phyloP scores from a whole-genome alignment of 2,888 invertebrate species.

The Aquatica leii region DNA sequence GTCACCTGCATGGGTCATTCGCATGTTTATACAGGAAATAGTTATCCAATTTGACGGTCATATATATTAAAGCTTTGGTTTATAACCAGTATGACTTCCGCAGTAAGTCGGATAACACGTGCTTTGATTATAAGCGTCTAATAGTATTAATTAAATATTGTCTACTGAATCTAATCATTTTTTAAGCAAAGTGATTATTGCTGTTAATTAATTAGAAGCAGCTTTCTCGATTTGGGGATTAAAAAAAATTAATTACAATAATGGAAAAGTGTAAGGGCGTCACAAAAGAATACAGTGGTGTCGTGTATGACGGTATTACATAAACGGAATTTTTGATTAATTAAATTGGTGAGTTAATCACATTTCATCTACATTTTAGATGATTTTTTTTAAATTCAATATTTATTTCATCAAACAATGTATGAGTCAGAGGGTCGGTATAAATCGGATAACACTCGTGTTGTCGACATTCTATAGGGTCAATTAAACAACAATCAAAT shows the following conservation, averaged over 20 bases:
- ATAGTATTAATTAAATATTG: no score
- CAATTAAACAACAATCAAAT: no score
- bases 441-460: no score
- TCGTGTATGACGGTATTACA: background rate
- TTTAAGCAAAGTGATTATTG: no score
- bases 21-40: constrained; percentile 32
- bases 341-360: background rate
- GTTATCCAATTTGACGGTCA: constrained; percentile 33
- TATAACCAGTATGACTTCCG: constrained; percentile 31
- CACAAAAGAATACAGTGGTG: background rate
- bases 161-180: background rate
- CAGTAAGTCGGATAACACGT: constrained; percentile 22
- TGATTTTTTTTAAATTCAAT: no score
- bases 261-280: background rate
- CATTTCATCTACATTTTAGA: background rate
- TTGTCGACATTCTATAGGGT: no score
- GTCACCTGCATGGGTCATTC: constrained; percentile 27
- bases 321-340: background rate
- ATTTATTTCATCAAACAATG: no score
- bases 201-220: background rate
- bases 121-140: constrained; percentile 6
- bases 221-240: background rate
- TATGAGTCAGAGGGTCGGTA: no score
- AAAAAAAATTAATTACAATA: constrained; percentile 6
- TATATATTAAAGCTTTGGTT: constrained; percentile 26